phyloP scores from a whole-genome alignment of 2,797 vertebrate species.

The Diglossa cyanea region DNA sequence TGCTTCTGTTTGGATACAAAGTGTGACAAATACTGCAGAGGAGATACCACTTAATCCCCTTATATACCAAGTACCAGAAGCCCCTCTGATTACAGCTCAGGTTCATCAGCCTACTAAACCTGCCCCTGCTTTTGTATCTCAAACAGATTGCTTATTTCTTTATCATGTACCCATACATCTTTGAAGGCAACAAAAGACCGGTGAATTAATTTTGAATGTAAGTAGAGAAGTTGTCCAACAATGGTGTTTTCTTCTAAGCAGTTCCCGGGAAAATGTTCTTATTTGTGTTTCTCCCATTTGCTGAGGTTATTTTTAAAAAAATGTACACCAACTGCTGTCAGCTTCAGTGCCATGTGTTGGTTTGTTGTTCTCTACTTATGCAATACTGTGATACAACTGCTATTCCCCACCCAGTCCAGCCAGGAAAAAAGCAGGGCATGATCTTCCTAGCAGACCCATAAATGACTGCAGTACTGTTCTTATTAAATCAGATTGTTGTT shows the following conservation, averaged over 20 bases:
- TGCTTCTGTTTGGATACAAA: neutral
- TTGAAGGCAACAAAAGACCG: neutral
- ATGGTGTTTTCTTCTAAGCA: neutral
- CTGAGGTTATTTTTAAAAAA: neutral
- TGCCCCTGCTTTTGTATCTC: neutral
- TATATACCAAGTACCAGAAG: neutral
- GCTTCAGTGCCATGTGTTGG: neutral
- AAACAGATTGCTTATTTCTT: neutral
- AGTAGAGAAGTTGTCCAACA: neutral
- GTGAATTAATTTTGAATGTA: neutral
- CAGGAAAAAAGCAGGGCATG: neutral
- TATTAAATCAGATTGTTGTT: neutral
- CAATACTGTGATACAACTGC: neutral
- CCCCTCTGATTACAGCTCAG: neutral
- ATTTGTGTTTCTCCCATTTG: neutral
- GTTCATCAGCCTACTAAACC: neutral
- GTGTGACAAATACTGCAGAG: neutral
- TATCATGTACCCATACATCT: neutral
- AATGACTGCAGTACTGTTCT: neutral
- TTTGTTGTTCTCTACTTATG: neutral
- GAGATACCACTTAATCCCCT: fast-evolving
- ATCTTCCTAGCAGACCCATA: neutral
- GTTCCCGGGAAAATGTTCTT: neutral
- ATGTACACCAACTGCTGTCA: neutral
- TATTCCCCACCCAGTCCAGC: neutral